Percentiles rank a stretch among this genome's conserved stretches.
Evolutionary conservation across 2,888 invertebrate species (phyloP).

Genomic region (Thera britannica): DNA sequence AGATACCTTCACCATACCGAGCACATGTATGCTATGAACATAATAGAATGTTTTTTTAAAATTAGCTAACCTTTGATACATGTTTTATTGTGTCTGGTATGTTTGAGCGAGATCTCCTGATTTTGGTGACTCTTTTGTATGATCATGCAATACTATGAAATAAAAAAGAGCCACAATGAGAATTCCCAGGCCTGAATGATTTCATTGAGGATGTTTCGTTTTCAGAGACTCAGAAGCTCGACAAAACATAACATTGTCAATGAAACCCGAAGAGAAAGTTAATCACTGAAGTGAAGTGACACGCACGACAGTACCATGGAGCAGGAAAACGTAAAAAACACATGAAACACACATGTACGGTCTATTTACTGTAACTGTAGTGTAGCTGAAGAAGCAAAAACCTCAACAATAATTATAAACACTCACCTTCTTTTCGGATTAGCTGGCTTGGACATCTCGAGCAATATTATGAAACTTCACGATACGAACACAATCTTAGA

Average conservation of each 20-base stretch:
- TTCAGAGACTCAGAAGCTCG: too few relatives aligned
- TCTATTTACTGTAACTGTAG: conserved; percentile 3
- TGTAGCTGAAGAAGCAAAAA: conserved; percentile 33
- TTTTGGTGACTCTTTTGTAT: too few relatives aligned
- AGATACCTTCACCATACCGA: conserved; percentile 1
- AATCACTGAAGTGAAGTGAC: conserved; percentile 38
- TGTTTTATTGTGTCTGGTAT: not conserved
- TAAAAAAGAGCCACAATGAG: too few relatives aligned
- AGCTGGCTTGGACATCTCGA: conserved; percentile 80
- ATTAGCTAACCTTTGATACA: not conserved
- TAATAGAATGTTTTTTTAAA: not conserved
- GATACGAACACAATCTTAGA: conserved; percentile 84
- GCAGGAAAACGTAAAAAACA: conserved; percentile 47
- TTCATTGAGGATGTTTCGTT: too few relatives aligned
- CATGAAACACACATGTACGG: conserved; percentile 18
- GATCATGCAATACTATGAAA: too few relatives aligned
- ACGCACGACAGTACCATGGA: conserved; percentile 32
- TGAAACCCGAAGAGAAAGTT: conserved; percentile 53
- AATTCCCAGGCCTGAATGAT: too few relatives aligned
- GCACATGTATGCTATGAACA: not conserved
- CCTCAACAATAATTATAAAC: conserved; percentile 41
- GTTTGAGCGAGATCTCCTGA: too few relatives aligned
- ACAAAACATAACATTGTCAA: not conserved
- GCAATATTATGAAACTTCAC: conserved; percentile 75
- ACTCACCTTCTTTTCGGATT: conserved; percentile 90